These are phyloP conservation scores for Lithophane semibrunnea DNA, from an alignment of 2,888 invertebrate genomes.

Conservation along the genomic window DNA sequence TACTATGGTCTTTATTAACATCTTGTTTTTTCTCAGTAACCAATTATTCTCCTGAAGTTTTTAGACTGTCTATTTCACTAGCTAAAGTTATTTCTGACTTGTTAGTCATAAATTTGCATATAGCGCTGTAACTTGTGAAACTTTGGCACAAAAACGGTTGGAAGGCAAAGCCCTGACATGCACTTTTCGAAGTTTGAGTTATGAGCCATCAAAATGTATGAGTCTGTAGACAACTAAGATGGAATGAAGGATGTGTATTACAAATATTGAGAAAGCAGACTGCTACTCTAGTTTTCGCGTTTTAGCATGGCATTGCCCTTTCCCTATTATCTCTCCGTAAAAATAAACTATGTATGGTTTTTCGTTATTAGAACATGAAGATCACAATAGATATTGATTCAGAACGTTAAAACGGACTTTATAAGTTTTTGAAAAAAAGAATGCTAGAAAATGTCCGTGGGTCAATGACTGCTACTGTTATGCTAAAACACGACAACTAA, in stretches of 20 bases:
- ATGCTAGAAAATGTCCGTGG: too few species aligned
- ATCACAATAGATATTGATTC: too few species aligned
- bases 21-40: neutral
- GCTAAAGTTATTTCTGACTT: conserved; percentile 36
- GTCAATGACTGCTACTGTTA: too few species aligned
- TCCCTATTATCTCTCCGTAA: too few species aligned
- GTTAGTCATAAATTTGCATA: conserved; percentile 47
- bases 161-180: conserved; percentile 43
- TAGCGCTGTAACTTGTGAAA: conserved; percentile 43
- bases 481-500: too few species aligned
- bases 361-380: too few species aligned
- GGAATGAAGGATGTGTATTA: neutral
- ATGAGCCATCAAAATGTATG: conserved; percentile 40
- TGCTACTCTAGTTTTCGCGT: neutral
- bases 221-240: conserved; percentile 26
- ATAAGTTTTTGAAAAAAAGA: too few species aligned
- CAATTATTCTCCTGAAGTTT: conserved; percentile 15
- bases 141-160: conserved; percentile 45
- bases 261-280: neutral
- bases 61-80: conserved; percentile 15
- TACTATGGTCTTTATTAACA: neutral
- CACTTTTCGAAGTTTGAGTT: conserved; percentile 50
- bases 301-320: too few species aligned
- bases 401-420: too few species aligned
- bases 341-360: too few species aligned